Percentiles rank a stretch among this genome's conserved stretches.
These are phyloP conservation scores for Mastomys coucha DNA, from an alignment of 2,113 vertebrate genomes.

Conservation along the genomic window DNA sequence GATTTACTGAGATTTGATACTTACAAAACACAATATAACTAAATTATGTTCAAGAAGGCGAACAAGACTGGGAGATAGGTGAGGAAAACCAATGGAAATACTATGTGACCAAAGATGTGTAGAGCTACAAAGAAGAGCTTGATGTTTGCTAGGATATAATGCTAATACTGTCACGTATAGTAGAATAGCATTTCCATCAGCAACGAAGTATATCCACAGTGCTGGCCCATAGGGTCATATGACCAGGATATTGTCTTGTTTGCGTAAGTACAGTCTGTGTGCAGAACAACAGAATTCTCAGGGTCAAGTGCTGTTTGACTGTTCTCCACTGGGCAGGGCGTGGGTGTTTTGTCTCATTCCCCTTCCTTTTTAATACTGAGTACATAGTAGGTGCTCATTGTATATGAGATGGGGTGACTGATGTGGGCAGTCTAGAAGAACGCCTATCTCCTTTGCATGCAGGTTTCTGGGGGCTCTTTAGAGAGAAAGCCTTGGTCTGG, in stretches of 20 bases:
- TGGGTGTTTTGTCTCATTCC: neutral
- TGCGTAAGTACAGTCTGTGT: neutral
- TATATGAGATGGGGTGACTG: neutral
- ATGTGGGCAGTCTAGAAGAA: neutral
- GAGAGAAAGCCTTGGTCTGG: neutral
- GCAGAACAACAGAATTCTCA: neutral
- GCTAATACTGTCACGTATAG: neutral
- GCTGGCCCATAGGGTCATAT: neutral
- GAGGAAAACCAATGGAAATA: neutral
- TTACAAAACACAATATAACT: neutral
- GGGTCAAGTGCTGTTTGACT: neutral
- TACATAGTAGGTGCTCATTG: neutral
- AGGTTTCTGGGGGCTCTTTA: neutral
- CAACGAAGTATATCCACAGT: neutral
- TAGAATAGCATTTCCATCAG: neutral
- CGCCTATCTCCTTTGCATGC: neutral
- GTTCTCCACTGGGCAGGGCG: neutral
- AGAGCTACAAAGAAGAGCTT: neutral
- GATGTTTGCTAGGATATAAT: neutral
- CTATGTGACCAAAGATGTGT: neutral
- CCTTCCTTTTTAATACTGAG: neutral
- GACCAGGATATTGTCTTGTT: neutral
- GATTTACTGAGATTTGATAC: neutral
- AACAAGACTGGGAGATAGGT: neutral
- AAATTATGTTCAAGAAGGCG: neutral